Conservation (phyloP, 1,140 invertebrate genomes). For the Drosophila kanapiae region DNA sequence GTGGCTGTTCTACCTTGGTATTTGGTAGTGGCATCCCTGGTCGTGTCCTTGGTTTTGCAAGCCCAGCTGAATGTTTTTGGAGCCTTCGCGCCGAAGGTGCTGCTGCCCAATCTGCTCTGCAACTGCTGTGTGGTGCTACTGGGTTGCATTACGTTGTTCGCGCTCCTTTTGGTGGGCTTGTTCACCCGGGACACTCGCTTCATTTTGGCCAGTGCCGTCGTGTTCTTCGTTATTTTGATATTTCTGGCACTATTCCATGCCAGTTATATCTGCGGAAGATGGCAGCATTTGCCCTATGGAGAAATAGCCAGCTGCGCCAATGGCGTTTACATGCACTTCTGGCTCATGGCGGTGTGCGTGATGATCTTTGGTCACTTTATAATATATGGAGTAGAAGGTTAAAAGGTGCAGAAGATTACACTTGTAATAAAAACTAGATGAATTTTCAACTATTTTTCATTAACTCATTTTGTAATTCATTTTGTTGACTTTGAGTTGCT, state of each 20-base stretch:
- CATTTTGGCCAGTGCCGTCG: background rate
- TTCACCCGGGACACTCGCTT: background rate
- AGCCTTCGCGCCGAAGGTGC: background rate
- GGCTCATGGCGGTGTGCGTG: conserved; percentile 2
- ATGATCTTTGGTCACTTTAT: background rate
- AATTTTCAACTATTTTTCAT: too few relatives aligned
- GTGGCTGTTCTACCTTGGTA: background rate
- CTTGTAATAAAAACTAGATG: background rate
- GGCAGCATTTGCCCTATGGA: background rate
- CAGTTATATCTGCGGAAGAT: background rate
- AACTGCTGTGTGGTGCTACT: background rate
- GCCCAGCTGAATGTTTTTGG: conserved; percentile 12
- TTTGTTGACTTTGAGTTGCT: too few relatives aligned
- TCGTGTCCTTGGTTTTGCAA: background rate
- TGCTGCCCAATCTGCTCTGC: conserved; percentile 19
- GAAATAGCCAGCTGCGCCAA: background rate
- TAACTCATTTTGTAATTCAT: too few relatives aligned
- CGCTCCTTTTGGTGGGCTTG: background rate
- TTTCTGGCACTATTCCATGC: conserved; percentile 8
- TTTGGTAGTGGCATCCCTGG: background rate
- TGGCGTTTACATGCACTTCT: conserved; percentile 15
- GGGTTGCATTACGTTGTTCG: background rate
- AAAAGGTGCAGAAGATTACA: background rate
- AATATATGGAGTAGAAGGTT: background rate
- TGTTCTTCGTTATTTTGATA: conserved; percentile 1